These are phyloP conservation scores for Falco naumanni DNA, from an alignment of 2,797 vertebrate genomes.

Conservation along the genomic window DNA sequence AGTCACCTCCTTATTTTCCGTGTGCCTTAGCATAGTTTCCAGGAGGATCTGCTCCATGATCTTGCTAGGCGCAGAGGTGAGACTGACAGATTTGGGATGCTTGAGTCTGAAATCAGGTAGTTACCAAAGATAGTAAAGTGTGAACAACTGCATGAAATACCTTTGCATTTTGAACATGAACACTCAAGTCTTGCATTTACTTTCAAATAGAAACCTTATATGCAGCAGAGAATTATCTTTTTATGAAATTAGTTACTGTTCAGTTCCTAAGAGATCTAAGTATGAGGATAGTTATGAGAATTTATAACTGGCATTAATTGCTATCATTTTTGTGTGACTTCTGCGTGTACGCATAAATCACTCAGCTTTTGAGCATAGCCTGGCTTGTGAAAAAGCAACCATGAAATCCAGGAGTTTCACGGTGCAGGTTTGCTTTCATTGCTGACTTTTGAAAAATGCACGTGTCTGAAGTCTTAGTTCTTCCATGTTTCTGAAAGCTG, in stretches of 20 bases:
- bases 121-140: neutral
- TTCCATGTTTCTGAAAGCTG: neutral
- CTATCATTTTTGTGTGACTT: rapidly evolving
- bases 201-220: neutral
- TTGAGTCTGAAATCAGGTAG: neutral
- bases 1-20: no score
- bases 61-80: no score
- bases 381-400: neutral
- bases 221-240: neutral
- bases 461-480: neutral
- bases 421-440: neutral
- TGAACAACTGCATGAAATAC: neutral
- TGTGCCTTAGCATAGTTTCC: no score
- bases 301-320: neutral
- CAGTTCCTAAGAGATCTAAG: neutral
- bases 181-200: neutral
- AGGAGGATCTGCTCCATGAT: no score
- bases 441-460: neutral
- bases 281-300: neutral
- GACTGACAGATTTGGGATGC: neutral
- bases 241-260: neutral
- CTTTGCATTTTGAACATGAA: neutral
- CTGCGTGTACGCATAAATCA: neutral
- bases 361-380: neutral
- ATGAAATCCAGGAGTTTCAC: neutral